Percentiles rank a stretch among this genome's conserved stretches.
Evolutionary conservation across 2,888 invertebrate species (phyloP).

Genomic region (Drosophila mayaguana): DNA sequence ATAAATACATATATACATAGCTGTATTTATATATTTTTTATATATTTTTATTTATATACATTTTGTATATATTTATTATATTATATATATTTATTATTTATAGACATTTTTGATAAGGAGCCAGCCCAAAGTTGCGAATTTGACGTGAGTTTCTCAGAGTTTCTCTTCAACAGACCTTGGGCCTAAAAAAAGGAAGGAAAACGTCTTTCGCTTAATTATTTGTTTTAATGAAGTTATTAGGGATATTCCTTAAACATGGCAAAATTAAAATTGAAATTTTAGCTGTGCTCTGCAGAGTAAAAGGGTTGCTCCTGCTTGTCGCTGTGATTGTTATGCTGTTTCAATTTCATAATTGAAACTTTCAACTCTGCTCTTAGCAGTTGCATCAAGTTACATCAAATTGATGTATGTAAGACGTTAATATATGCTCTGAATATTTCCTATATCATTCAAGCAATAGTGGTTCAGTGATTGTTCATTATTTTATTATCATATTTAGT

Average conservation of each 20-base stretch:
- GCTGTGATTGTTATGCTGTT: background rate
- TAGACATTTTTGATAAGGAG: constrained; percentile 1
- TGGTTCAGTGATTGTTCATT: too few species aligned
- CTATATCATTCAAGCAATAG: too few species aligned
- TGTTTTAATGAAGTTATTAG: background rate
- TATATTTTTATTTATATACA: background rate
- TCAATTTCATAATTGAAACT: background rate
- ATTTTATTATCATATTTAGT: too few species aligned
- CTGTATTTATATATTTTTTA: background rate
- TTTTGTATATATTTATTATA: too few species aligned
- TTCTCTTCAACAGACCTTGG: background rate
- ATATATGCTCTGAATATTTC: too few species aligned
- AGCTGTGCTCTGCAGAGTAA: background rate
- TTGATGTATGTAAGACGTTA: too few species aligned
- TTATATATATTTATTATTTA: too few species aligned
- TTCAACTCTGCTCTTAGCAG: too few species aligned
- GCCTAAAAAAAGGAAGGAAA: background rate
- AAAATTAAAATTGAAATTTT: background rate
- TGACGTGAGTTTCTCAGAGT: too few species aligned
- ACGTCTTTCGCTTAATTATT: background rate
- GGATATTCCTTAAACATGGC: background rate
- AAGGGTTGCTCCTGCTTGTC: background rate
- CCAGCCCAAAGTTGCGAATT: background rate
- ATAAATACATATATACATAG: background rate
- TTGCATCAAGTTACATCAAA: too few species aligned